Base-by-base conservation (phyloP, 37 sponge, comb jelly and placozoan genomes). In the Oopsacas minuta region DNA sequence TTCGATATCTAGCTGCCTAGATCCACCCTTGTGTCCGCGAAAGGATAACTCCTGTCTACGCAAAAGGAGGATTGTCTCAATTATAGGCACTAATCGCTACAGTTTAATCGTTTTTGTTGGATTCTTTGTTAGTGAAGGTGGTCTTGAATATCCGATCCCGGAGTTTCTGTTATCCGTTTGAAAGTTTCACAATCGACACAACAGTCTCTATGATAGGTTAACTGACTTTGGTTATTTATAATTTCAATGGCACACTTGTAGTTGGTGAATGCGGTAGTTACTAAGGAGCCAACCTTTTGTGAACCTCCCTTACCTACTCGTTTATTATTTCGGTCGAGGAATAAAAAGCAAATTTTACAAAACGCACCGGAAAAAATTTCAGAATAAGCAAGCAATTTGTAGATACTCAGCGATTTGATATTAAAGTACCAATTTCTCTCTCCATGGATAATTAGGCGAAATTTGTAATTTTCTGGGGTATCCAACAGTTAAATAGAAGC, bases 121-220 rank as follows among this genome's bases (percentile, higher is more conserved):
- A n/a, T n/a, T 61, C 75, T 25, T 34, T 61, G 75, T 61, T n/a
- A 34, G 75, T 61, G 22, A 32, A 61, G 75, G 5, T 61, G 30
- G 75, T 61, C 75, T 32, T 34, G 75, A 61, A 61, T 61, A 61
- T 61, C 75, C 75, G 28, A 61, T n/a, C 75, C 75, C n/a, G n/a
- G n/a, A 20, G 7, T 61, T 34, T n/a, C n/a, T n/a, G n/a, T n/a
- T n/a, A n/a, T n/a, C n/a, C n/a, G n/a, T 61, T 61, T 20, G 75
- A 61, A 61, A 61, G 75, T 12, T 61, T 61, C 30, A 34, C 75
- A 32, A 5, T 61, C 7, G 32, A 61, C 75, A 61, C 75, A 61
- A 61, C 75, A n/a, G 28, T 61, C 75, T 25, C 28, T 61, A 61
- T 61, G 75, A 34, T n/a, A n/a, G n/a, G n/a, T n/a, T n/a, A n/a